Conservation (phyloP, 92 coral and sea anemone species). For the Paragorgia papillata region DNA sequence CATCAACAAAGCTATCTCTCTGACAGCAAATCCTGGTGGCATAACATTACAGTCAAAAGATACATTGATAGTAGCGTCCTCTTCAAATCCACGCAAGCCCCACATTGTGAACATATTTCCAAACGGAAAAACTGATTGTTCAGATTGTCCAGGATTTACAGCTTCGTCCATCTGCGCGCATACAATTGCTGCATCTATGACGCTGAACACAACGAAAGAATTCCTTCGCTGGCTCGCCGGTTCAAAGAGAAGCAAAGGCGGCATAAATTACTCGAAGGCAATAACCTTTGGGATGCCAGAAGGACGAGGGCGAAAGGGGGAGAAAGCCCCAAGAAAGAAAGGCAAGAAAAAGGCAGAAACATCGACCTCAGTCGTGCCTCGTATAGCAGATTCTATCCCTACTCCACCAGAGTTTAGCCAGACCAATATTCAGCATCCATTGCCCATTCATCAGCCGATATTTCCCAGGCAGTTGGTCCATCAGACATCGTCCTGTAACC, state of each 20-base stretch:
- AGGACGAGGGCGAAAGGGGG: slow-evolving; percentile 41
- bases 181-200: slow-evolving; percentile 47
- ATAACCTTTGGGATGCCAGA: slow-evolving; percentile 48
- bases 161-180: slow-evolving; percentile 53
- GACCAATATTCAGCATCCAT: too few species aligned
- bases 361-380: slow-evolving; percentile 11
- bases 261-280: slow-evolving; percentile 41
- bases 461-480: too few species aligned
- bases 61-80: slow-evolving; percentile 43
- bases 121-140: slow-evolving; percentile 48
- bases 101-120: slow-evolving; percentile 46
- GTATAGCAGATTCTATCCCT: not conserved
- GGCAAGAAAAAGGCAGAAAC: not conserved
- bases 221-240: slow-evolving; percentile 49
- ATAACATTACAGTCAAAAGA: slow-evolving; percentile 29
- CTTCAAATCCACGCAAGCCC: slow-evolving; percentile 53
- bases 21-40: slow-evolving; percentile 10
- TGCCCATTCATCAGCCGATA: too few species aligned
- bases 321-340: not conserved
- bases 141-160: slow-evolving; percentile 44
- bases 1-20: slow-evolving; percentile 37
- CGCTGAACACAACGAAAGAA: not conserved
- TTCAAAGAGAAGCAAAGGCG: slow-evolving; percentile 47
- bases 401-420: too few species aligned
- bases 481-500: too few species aligned